A percentile compares a stretch with the other conserved stretches of the same genome.
Evolutionary conservation across 2,888 invertebrate genomes (phyloP).

Genomic region (Lasius platythorax): DNA sequence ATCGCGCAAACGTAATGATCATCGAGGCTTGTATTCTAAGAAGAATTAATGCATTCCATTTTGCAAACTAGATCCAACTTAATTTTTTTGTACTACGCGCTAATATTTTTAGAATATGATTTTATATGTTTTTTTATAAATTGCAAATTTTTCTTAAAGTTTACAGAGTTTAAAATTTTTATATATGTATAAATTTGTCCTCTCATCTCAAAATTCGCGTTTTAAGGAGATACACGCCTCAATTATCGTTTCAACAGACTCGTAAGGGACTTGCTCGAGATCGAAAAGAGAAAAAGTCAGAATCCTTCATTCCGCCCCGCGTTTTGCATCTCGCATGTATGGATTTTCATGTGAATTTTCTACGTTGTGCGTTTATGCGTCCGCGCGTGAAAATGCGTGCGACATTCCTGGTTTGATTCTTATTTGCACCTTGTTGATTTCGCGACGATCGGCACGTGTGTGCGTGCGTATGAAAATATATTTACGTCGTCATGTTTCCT

Average conservation of each 20-base stretch:
- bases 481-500: not conserved
- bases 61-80: slow-evolving; percentile 2
- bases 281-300: not conserved
- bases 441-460: not conserved
- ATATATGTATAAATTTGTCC: not conserved
- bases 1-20: not conserved
- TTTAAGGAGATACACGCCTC: not conserved
- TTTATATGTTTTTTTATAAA: not conserved
- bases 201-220: not conserved
- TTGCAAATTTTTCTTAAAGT: not conserved
- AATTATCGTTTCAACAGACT: not conserved
- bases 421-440: not conserved
- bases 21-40: slow-evolving; percentile 5
- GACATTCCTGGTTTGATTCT: slow-evolving; percentile 2
- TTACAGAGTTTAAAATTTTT: not conserved
- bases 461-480: not conserved
- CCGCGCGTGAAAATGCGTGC: not conserved
- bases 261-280: not conserved
- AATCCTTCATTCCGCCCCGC: not conserved
- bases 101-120: not conserved
- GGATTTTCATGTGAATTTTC: not conserved
- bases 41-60: not conserved
- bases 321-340: not conserved
- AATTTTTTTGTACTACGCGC: not conserved
- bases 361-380: not conserved